These are phyloP conservation scores for Sardina pilchardus DNA, from an alignment of 2,113 vertebrate genomes.

Conservation along the genomic window DNA sequence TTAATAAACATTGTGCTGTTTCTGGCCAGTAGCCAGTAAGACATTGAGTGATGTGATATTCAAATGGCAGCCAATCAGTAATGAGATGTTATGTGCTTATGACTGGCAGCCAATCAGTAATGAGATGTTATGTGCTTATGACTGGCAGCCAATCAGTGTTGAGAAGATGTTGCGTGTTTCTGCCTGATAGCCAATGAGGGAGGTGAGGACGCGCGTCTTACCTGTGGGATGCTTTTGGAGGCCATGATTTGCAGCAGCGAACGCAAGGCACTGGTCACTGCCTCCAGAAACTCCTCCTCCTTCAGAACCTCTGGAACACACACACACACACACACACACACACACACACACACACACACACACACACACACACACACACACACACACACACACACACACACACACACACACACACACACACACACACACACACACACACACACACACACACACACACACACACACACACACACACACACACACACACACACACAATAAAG, in stretches of 20 bases:
- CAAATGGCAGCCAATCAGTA: no score
- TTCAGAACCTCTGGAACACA: slow-evolving; percentile 79
- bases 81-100: not conserved
- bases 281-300: slow-evolving; percentile 91
- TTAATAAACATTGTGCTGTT: not conserved
- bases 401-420: slow-evolving; percentile 38
- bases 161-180: not conserved
- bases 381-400: not conserved
- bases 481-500: not conserved
- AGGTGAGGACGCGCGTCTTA: slow-evolving; percentile 49
- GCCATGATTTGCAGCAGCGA: slow-evolving; percentile 91
- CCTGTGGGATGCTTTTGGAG: slow-evolving; percentile 91
- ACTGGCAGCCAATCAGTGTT: not conserved
- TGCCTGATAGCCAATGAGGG: not conserved
- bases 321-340: slow-evolving; percentile 26
- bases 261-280: slow-evolving; percentile 87
- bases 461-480: no score
- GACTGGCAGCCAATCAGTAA: not conserved
- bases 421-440: not conserved
- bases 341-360: not conserved
- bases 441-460: not conserved
- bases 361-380: slow-evolving; percentile 36
- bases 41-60: no score
- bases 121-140: not conserved
- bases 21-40: not conserved